These are phyloP conservation scores for Oreamnos americanus DNA, from an alignment of 2,113 vertebrate species.

Conservation along the genomic window DNA sequence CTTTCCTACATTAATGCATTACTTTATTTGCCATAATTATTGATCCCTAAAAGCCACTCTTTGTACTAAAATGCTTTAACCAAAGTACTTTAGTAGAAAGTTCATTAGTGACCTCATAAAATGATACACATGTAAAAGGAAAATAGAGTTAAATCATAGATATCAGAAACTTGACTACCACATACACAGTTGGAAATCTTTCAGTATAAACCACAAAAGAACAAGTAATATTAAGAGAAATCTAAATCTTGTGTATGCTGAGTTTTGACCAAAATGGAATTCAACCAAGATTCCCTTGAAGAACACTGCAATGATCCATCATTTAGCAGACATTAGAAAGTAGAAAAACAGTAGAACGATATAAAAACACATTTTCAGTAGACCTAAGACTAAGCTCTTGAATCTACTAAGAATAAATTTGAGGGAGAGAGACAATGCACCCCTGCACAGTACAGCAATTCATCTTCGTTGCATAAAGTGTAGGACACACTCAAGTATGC, in stretches of 20 bases:
- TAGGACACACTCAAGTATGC: background rate
- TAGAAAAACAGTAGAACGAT: background rate
- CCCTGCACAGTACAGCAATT: conserved; percentile 33
- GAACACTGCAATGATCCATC: background rate
- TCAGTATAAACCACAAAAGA: background rate
- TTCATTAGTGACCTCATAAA: conserved; percentile 53
- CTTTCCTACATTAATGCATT: conserved; percentile 32
- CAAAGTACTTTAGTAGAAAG: conserved; percentile 23
- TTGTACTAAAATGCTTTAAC: conserved; percentile 38
- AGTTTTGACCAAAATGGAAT: background rate
- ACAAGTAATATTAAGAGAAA: background rate
- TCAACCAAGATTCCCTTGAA: background rate
- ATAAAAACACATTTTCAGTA: conserved; percentile 35
- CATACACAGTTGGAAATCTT: background rate
- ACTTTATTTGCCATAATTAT: conserved; percentile 59
- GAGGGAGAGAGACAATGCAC: background rate
- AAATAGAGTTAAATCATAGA: background rate
- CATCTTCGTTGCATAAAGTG: conserved; percentile 60
- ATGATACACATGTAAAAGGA: background rate
- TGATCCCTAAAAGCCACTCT: conserved; percentile 56
- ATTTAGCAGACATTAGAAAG: background rate
- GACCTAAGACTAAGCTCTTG: background rate
- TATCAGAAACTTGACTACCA: conserved; percentile 29
- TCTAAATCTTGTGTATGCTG: background rate
- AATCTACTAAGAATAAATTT: conserved; percentile 64